phyloP scores from a whole-genome alignment of 2,797 vertebrate species.

The Luscinia megarhynchos region DNA sequence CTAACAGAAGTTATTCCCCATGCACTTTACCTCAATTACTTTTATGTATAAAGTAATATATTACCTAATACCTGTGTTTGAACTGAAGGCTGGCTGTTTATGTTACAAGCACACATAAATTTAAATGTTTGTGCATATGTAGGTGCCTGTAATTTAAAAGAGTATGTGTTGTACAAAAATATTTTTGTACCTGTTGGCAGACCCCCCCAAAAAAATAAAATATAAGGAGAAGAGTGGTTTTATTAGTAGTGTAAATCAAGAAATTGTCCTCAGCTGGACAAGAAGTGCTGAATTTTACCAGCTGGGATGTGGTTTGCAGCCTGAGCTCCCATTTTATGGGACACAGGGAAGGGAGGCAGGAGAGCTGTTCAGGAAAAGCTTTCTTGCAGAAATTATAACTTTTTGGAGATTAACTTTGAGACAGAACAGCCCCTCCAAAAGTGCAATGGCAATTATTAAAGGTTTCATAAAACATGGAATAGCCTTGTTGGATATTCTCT shows the following conservation, averaged over 20 bases:
- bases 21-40: neutral
- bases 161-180: neutral
- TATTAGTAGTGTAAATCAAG: neutral
- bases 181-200: neutral
- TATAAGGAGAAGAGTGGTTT: neutral
- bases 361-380: neutral
- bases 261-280: neutral
- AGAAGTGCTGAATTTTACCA: neutral
- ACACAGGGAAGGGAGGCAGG: neutral
- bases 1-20: neutral
- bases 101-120: neutral
- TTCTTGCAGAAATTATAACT: neutral
- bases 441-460: neutral
- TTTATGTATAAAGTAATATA: neutral
- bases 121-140: neutral
- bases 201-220: accelerated
- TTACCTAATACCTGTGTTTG: neutral
- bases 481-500: neutral
- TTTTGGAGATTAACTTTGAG: neutral
- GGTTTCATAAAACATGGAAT: neutral
- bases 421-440: neutral
- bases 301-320: neutral
- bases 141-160: neutral
- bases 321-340: neutral
- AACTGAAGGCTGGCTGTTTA: neutral